These are phyloP conservation scores for Trichechus manatus DNA, from an alignment of 2,113 vertebrate genomes.

Conservation along the genomic window DNA sequence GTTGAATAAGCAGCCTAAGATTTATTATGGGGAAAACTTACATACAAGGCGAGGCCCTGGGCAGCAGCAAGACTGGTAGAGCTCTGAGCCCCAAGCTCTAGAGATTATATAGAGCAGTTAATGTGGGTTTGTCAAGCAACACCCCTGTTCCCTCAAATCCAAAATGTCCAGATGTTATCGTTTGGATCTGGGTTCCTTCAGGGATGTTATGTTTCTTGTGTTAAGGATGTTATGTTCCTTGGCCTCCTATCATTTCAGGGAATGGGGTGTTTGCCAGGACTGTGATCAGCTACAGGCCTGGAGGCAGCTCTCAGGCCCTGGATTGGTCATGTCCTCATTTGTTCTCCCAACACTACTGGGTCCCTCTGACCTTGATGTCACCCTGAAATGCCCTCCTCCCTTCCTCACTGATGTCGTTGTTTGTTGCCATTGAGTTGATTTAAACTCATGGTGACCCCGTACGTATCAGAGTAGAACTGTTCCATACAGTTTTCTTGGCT, in stretches of 20 bases:
- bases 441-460: background rate
- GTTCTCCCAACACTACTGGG: background rate
- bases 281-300: background rate
- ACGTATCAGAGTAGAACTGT: background rate
- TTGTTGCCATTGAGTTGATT: background rate
- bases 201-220: background rate
- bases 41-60: background rate
- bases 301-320: background rate
- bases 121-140: background rate
- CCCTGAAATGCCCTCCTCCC: background rate
- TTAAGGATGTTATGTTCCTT: background rate
- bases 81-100: background rate
- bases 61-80: background rate
- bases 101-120: background rate
- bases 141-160: background rate
- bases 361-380: background rate
- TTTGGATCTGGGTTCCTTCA: background rate
- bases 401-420: background rate
- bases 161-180: background rate
- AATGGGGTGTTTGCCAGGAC: background rate
- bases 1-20: background rate
- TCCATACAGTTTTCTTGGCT: no score
- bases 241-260: background rate
- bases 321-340: background rate
- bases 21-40: background rate